Conservation (phyloP, 2,113 vertebrate species). For the Ivindomyrus marchei region DNA sequence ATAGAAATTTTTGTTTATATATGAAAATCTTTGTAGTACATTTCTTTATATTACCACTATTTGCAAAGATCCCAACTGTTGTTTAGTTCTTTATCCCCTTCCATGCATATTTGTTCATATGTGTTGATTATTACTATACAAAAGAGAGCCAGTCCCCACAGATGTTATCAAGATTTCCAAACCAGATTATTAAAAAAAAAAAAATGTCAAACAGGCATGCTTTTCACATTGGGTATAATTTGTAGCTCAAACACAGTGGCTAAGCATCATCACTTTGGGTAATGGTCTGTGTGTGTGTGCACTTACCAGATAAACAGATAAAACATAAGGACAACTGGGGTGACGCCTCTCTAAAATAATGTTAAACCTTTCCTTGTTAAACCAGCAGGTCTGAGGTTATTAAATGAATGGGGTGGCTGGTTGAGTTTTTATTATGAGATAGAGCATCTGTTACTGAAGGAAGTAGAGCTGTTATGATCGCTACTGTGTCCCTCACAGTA, state of each 20-base stretch:
- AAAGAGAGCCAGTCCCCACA: background rate
- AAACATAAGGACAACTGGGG: background rate
- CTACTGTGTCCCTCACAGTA: background rate
- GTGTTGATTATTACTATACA: background rate
- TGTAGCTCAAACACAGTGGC: background rate
- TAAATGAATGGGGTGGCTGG: background rate
- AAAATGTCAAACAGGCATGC: background rate
- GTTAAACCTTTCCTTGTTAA: background rate
- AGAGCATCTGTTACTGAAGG: background rate
- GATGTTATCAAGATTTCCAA: background rate
- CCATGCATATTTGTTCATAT: background rate
- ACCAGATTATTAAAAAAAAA: background rate
- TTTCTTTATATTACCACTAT: background rate
- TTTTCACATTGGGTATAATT: background rate
- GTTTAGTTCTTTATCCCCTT: background rate
- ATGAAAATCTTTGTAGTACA: background rate
- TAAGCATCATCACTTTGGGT: background rate
- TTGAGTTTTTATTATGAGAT: background rate
- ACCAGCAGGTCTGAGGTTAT: background rate
- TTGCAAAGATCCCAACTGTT: background rate
- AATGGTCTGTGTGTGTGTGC: background rate
- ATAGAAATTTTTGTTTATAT: background rate
- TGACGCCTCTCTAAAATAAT: background rate
- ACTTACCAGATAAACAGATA: background rate
- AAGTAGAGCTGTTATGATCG: background rate